A percentile compares a stretch with the other conserved stretches of the same genome.
These are phyloP conservation scores for Momotus momota DNA, from an alignment of 2,797 vertebrate genomes.

Conservation along the genomic window DNA sequence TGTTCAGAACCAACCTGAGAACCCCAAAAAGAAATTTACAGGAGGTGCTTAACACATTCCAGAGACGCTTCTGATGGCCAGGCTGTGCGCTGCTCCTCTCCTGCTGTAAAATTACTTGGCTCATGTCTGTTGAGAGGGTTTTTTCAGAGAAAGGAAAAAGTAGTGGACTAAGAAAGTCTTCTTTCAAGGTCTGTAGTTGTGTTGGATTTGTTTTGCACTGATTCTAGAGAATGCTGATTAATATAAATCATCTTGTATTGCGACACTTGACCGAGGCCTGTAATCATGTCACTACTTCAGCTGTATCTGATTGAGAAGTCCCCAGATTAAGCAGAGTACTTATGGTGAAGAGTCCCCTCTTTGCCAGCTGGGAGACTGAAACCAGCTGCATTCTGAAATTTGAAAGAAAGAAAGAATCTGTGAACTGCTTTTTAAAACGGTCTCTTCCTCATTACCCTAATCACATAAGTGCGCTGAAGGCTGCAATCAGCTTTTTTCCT, in stretches of 20 bases:
- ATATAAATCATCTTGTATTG: constrained; percentile 28
- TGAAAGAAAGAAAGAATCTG: neutral
- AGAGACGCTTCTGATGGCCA: neutral
- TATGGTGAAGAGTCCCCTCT: neutral
- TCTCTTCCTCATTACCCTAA: constrained; percentile 37
- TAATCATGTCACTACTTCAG: constrained; percentile 47
- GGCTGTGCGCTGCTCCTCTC: neutral
- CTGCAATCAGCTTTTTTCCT: neutral
- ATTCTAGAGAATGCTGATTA: constrained; percentile 33
- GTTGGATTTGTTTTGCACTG: constrained; percentile 18
- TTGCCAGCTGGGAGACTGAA: constrained; percentile 39
- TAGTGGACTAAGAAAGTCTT: neutral
- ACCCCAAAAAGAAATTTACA: neutral
- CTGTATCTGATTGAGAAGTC: constrained; percentile 38
- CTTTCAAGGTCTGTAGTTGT: neutral
- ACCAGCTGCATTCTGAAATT: constrained; percentile 36
- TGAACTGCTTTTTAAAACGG: neutral
- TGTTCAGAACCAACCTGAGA: neutral
- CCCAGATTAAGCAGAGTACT: constrained; percentile 14
- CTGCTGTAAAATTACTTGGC: neutral
- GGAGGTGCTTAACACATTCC: neutral
- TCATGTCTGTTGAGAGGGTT: neutral
- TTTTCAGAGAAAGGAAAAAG: neutral
- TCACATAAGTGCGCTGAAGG: constrained; percentile 4
- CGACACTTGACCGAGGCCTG: constrained; percentile 39